Conservation (phyloP, 2,888 invertebrate species). For the Rhagonycha lutea region DNA sequence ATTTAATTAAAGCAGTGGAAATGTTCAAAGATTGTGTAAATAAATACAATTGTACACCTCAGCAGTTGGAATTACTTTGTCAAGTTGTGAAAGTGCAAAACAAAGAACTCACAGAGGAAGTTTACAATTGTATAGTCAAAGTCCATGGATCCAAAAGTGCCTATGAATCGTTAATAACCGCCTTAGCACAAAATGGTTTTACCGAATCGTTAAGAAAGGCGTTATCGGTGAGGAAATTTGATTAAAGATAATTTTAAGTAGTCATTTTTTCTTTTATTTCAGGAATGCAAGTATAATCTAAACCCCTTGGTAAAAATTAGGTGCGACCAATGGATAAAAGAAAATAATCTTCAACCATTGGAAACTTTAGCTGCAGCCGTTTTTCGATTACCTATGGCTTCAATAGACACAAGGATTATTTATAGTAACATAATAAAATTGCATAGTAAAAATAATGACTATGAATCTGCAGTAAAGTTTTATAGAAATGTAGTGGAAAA, state of each 20-base stretch:
- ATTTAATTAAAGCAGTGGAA: constrained; percentile 60
- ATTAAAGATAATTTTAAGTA: constrained; percentile 43
- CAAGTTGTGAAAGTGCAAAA: constrained; percentile 50
- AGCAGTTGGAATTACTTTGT: constrained; percentile 66
- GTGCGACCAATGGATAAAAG: constrained; percentile 46
- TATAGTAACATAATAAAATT: constrained; percentile 58
- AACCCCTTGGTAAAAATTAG: constrained; percentile 41
- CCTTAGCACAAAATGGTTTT: constrained; percentile 61
- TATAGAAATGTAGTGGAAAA: constrained; percentile 58
- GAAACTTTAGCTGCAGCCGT: constrained; percentile 40
- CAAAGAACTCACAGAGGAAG: constrained; percentile 49
- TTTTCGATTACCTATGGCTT: too few relatives aligned
- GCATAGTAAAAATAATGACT: constrained; percentile 59
- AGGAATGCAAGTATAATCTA: constrained; percentile 51
- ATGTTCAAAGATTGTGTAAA: constrained; percentile 59
- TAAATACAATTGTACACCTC: constrained; percentile 64
- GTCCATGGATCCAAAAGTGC: constrained; percentile 55
- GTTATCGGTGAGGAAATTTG: constrained; percentile 54
- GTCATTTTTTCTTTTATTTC: constrained; percentile 47
- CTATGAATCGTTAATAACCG: constrained; percentile 58
- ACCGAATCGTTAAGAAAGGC: constrained; percentile 58
- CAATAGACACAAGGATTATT: too few relatives aligned
- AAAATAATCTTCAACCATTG: constrained; percentile 43
- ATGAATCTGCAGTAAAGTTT: constrained; percentile 53
- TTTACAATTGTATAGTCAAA: constrained; percentile 47